phyloP scores from a whole-genome alignment of 2,113 vertebrate species.

The Vireo altiloquus region DNA sequence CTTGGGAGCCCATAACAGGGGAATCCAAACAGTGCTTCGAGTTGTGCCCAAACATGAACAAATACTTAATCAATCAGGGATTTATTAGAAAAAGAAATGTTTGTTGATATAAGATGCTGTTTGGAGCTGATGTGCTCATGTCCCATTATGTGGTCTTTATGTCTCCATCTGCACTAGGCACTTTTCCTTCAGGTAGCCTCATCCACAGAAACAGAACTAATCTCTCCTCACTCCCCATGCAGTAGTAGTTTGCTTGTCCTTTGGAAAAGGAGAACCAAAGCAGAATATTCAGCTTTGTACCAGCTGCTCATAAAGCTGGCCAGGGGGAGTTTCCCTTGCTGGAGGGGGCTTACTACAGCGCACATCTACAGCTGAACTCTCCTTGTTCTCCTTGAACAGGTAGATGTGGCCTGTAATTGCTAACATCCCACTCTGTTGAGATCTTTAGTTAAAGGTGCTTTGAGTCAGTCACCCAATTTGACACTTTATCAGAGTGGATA shows the following conservation, averaged over 20 bases:
- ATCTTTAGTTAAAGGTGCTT: not conserved
- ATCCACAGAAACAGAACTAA: not conserved
- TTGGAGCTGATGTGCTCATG: not conserved
- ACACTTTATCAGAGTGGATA: not conserved
- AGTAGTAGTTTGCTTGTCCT: not conserved
- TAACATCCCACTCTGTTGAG: not conserved
- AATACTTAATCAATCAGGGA: not conserved
- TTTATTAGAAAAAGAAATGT: not conserved
- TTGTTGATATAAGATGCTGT: not conserved
- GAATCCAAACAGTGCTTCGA: not conserved
- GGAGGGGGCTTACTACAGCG: not conserved
- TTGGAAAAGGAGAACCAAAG: not conserved
- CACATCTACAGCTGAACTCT: not conserved
- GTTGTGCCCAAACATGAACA: not conserved
- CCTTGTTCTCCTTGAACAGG: not conserved
- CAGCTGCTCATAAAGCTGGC: fast-evolving
- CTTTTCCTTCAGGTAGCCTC: not conserved
- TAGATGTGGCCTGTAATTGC: not conserved
- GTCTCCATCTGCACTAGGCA: not conserved
- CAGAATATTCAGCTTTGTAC: not conserved
- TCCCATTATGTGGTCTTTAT: not conserved
- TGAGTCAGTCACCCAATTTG: not conserved
- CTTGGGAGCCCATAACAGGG: not conserved
- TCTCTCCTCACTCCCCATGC: not conserved
- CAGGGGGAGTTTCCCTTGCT: not conserved